Evolutionary conservation across 2,888 invertebrate genomes (phyloP), one percentile per base, ranked within the genome.

Genomic region (Phorcus lineatus): DNA sequence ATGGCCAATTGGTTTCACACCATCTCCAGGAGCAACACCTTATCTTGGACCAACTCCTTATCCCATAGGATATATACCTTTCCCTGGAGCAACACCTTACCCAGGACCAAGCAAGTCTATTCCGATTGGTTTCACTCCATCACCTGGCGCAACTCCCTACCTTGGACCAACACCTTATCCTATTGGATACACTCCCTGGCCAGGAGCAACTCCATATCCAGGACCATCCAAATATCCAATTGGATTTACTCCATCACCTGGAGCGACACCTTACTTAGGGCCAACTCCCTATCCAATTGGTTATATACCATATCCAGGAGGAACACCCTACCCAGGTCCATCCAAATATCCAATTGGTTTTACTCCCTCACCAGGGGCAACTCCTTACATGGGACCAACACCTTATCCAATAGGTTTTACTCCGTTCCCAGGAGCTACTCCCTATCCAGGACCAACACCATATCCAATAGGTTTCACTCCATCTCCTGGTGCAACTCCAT

Each of bases 401-500:
- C 36, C 36, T 22, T 74, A 74, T 47, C 74, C 74, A 22, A 47
- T 74, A 9, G 74, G 74, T 47, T 74, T n/a, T 19, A 74, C 74
- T 13, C 74, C 74, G 9, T 74, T 7, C 17, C 74, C 74, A 7
- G 74, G 74, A n/a, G 74, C 74, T 1, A 74, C 74, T 2, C 74
- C 82, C 17, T 77, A 79, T 11, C 67, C 84, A 0, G 77, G 79
- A 17, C 57, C 57, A 57, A 24, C 57, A 0, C 19, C 19, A 57
- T 79, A 75, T 16, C 74, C 74, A 52, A 74, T 74, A n/a, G 74
- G 74, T 0, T 74, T 40, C n/a, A 9, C 11, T 47, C 74, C 74
- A n/a, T 74, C 6, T 0, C 86, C 88, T 11, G 78, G 54, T 28
- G 53, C 62, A 47, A 84, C 84, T 11, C 85, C 85, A 7, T 81